Evolutionary conservation across 1,140 invertebrate species (phyloP).

Genomic region (Apis florea): DNA sequence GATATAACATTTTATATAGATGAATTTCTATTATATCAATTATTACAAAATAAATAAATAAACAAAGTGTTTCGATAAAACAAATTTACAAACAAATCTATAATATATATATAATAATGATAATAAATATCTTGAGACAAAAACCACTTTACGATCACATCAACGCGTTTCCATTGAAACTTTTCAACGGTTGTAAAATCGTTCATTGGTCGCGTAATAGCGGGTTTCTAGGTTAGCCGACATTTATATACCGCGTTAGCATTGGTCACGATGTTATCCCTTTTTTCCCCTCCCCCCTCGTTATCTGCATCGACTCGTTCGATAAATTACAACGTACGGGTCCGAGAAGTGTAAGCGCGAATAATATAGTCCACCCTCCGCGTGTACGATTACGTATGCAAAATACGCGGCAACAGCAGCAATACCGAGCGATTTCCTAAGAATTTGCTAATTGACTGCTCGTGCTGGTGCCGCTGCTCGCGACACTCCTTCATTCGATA

Average conservation of each 20-base stretch:
- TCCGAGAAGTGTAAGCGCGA: constrained; percentile 67
- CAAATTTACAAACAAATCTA: no score
- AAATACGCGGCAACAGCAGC: constrained; percentile 37
- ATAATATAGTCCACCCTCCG: constrained; percentile 70
- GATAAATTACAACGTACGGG: constrained; percentile 41
- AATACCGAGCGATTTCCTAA: constrained; percentile 69
- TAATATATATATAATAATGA: no score
- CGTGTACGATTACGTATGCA: constrained; percentile 57
- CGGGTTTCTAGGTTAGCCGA: constrained; percentile 43
- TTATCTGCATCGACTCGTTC: constrained; percentile 51
- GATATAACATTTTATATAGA: no score
- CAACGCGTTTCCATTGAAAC: not conserved
- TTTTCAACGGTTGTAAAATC: constrained; percentile 2
- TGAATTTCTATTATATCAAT: no score
- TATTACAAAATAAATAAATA: no score
- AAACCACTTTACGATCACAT: not conserved
- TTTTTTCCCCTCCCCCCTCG: constrained; percentile 1
- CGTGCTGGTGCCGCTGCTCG: constrained; percentile 18
- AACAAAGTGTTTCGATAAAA: no score
- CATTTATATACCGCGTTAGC: not conserved
- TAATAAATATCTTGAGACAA: no score
- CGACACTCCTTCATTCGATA: constrained; percentile 27
- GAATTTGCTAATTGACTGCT: constrained; percentile 52
- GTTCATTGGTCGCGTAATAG: constrained; percentile 16
- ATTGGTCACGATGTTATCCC: constrained; percentile 33